phyloP scores from a whole-genome alignment of 30 jellyfish, hydroid and myxozoan genomes.

The Cassiopea xamachana region DNA sequence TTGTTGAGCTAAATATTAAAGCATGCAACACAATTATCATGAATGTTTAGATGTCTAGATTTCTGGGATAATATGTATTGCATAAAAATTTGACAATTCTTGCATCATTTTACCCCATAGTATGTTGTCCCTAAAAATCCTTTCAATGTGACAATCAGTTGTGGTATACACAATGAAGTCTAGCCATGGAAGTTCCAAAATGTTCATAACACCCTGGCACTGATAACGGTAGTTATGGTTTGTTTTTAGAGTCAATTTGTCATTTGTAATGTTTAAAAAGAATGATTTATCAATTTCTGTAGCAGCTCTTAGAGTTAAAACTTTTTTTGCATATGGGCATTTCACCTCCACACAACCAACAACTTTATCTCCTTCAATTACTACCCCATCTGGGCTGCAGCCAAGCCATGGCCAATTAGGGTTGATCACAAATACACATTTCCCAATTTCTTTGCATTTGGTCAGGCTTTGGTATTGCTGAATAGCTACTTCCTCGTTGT shows the following conservation, averaged over 20 bases:
- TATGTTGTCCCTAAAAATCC: not conserved
- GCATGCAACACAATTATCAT: not conserved
- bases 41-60: not conserved
- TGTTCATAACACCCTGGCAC: constrained; percentile 67
- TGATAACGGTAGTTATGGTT: constrained; percentile 30
- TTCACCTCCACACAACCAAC: constrained; percentile 39
- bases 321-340: constrained; percentile 33
- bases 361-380: not conserved
- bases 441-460: not conserved
- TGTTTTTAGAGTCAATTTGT: constrained; percentile 15
- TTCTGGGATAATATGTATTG: not conserved
- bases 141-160: constrained; percentile 10
- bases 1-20: not conserved
- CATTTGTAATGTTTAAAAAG: not conserved
- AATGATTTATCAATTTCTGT: not conserved
- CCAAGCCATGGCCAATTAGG: constrained; percentile 55
- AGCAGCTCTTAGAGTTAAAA: not conserved
- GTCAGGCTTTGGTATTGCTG: not conserved
- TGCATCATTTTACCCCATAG: not conserved
- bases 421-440: constrained; percentile 8
- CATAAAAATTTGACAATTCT: constrained; percentile 1
- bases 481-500: constrained; percentile 16
- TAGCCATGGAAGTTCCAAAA: constrained; percentile 41
- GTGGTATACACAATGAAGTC: constrained; percentile 60
- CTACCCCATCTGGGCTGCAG: constrained; percentile 59